These are phyloP conservation scores for Drosophila mojavensis DNA, from an alignment of 1,140 invertebrate genomes.

Conservation along the genomic window DNA sequence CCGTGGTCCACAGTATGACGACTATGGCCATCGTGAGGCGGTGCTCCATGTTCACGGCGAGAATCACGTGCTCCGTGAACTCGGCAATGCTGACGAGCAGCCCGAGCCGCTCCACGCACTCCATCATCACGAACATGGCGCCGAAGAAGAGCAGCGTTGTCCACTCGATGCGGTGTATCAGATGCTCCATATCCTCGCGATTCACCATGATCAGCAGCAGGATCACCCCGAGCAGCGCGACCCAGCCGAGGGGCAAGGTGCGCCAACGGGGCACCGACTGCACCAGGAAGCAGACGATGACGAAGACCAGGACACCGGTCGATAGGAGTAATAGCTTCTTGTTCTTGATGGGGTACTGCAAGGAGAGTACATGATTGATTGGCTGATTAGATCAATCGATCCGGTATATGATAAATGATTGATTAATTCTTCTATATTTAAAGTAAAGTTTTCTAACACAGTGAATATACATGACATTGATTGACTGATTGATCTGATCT, in stretches of 20 bases:
- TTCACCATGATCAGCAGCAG: constrained; percentile 87
- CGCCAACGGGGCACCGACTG: constrained; percentile 88
- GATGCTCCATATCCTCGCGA: constrained; percentile 88
- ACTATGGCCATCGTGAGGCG: constrained; percentile 89
- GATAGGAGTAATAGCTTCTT: constrained; percentile 88
- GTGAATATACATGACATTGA: too few relatives aligned
- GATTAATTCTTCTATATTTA: too few relatives aligned
- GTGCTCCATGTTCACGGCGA: constrained; percentile 86
- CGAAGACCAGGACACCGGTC: constrained; percentile 86
- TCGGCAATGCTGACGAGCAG: constrained; percentile 89
- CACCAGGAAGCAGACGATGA: constrained; percentile 89
- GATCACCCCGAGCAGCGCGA: constrained; percentile 89
- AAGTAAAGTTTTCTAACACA: too few relatives aligned
- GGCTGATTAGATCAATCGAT: background rate
- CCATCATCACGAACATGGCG: constrained; percentile 92
- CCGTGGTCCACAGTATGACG: constrained; percentile 90
- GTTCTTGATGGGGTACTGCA: constrained; percentile 89
- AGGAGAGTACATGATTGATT: background rate
- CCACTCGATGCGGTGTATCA: constrained; percentile 92
- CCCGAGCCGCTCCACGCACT: constrained; percentile 89
- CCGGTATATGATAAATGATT: background rate
- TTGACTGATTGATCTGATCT: background rate
- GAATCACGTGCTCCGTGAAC: constrained; percentile 88
- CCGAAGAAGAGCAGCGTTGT: constrained; percentile 92
- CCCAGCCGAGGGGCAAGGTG: constrained; percentile 89